These are phyloP conservation scores for Oscheius onirici DNA, from an alignment of 2,888 invertebrate genomes.

Conservation along the genomic window DNA sequence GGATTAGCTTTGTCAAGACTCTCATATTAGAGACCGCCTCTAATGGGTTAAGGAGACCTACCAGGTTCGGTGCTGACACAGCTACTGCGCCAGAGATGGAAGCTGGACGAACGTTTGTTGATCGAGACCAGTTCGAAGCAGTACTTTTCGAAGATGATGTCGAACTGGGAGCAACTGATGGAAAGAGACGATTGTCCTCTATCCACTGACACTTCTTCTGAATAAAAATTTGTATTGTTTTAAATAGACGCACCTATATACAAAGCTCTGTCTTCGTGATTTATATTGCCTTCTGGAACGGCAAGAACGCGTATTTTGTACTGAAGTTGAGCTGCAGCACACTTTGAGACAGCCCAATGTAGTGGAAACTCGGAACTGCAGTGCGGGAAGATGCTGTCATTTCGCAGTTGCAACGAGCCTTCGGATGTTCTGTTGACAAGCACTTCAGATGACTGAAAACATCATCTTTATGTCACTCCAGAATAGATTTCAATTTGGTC, in stretches of 20 bases:
- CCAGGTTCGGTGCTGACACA: slow-evolving; percentile 68
- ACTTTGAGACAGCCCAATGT: slow-evolving; percentile 55
- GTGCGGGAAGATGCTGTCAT: slow-evolving; percentile 63
- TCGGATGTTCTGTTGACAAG: slow-evolving; percentile 45
- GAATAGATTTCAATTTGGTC: slow-evolving; percentile 23
- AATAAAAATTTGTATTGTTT: slow-evolving; percentile 8
- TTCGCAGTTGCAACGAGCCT: slow-evolving; percentile 41
- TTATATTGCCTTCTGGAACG: slow-evolving; percentile 51
- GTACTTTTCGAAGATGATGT: slow-evolving; percentile 64
- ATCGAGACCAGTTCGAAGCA: slow-evolving; percentile 67
- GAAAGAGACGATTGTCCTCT: slow-evolving; percentile 39
- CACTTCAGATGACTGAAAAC: slow-evolving; percentile 22
- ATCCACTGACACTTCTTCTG: slow-evolving; percentile 51
- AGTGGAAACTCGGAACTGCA: slow-evolving; percentile 56
- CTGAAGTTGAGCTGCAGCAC: slow-evolving; percentile 42
- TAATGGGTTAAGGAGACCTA: slow-evolving; percentile 35
- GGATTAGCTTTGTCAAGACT: slow-evolving; percentile 34
- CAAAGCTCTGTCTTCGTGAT: slow-evolving; percentile 48
- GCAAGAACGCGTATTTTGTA: slow-evolving; percentile 61
- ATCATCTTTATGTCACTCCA: neutral
- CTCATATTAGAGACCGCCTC: slow-evolving; percentile 27
- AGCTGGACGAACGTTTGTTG: slow-evolving; percentile 47
- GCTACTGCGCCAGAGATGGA: slow-evolving; percentile 61
- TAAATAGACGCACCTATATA: slow-evolving; percentile 43
- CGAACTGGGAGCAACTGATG: slow-evolving; percentile 60